Base-by-base conservation (phyloP, 2,797 vertebrate species). In the Anas flavirostris region DNA sequence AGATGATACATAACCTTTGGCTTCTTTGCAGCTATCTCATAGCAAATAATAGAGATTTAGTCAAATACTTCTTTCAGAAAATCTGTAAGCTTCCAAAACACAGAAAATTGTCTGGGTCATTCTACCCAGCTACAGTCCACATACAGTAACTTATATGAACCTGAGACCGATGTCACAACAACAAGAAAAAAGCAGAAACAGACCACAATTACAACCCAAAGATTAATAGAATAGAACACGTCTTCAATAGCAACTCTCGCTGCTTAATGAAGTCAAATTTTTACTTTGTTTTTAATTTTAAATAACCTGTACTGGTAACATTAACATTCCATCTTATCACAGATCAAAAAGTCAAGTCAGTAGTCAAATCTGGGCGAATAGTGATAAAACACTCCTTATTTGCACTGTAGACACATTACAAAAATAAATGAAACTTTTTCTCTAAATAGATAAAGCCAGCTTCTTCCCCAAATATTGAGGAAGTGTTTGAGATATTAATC, bases 401-500 rank as follows among this genome's bases (percentile, higher is more conserved):
- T 15, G 11, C 56, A 10, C 41, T 0, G 0, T 2, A 75, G n/a
- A 52, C 43, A 29, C 0, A 0, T 17, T 14, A 44, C 56, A n/a
- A 1, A 17, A 37, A 10, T 19, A 87, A 73, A 64, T 3, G 1
- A 58, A 55, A 18, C 5, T 23, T 25, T n/a, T 69, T 31, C 33
- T 87, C 43, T 5, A 19, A 41, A 8, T 10, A 31, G 4, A 41
- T 19, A 1, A 0, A 17, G 39, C 35, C 41, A 52, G 18, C 9
- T 33, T 67, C 29, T 44, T 60, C 33, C 1, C 3, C 33, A 13
- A 72, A 39, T 0, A 0, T 39, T 8, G 37, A 44, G 43, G 5
- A 66, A 62, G 17, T 3, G 3, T 26, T 55, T 12, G 1, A 15
- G 9, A 16, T 9, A 17, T 26, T 39, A 41, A 75, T 7, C 22